Evolutionary conservation across 2,888 invertebrate genomes (phyloP).

Genomic region (Melitaea athalia): DNA sequence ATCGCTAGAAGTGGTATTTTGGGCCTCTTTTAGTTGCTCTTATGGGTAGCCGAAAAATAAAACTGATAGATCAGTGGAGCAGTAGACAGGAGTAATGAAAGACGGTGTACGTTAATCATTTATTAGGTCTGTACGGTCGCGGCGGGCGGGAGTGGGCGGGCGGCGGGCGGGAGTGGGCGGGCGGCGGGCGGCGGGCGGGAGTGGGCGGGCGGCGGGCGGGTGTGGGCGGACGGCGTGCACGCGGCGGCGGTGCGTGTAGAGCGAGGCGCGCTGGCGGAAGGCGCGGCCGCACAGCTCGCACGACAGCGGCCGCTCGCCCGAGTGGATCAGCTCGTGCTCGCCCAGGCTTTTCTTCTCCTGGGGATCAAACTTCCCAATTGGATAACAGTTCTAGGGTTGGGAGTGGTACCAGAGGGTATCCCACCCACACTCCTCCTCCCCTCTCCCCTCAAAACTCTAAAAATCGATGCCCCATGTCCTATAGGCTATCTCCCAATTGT

Average conservation of each 20-base stretch:
- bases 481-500: too few relatives aligned
- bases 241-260: slow-evolving; percentile 58
- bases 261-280: slow-evolving; percentile 60
- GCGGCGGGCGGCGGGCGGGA: slow-evolving; percentile 39
- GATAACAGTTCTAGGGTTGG: too few relatives aligned
- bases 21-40: too few relatives aligned
- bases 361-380: not conserved
- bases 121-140: not conserved
- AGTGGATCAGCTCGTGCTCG: slow-evolving; percentile 64
- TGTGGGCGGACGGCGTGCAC: slow-evolving; percentile 46
- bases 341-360: slow-evolving; percentile 62
- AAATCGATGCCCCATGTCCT: too few relatives aligned
- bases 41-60: too few relatives aligned
- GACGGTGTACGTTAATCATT: not conserved
- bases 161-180: not conserved
- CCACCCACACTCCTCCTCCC: too few relatives aligned
- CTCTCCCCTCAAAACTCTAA: too few relatives aligned
- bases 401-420: too few relatives aligned
- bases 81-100: too few relatives aligned
- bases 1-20: too few relatives aligned
- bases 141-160: not conserved
- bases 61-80: too few relatives aligned
- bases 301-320: slow-evolving; percentile 62
- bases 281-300: slow-evolving; percentile 62
- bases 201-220: not conserved